Evolutionary conservation across 92 coral and sea anemone species (phyloP), one percentile per base, ranked within the genome.

Genomic region (Heliopora coerulea): DNA sequence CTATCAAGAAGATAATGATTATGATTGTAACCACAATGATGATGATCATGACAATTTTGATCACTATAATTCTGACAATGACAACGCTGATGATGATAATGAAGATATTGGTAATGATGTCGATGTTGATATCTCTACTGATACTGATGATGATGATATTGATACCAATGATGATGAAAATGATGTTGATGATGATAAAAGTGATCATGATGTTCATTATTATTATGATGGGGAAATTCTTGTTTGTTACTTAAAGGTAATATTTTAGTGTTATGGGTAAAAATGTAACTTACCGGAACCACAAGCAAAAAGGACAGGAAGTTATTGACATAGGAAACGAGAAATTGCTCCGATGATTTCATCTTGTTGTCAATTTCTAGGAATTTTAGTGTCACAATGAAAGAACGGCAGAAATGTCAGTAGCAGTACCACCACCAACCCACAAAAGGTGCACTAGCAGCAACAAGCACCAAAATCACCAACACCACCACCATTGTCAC

Each of bases 331-430:
- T 73, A 90, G 50, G 75, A 72, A 15, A 89, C 73, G 6, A 93
- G 87, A 78, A 74, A 93, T 6, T 96, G 86, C 65, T 93, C 98
- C 3, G 98, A 89, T 3, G 96, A 86, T 59, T 84, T 93, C 72
- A 82, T 65, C 74, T 92, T 92, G 88, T 84, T 83, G 80, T 92
- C 98, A 63, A 93, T 83, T 85, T 93, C 98, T 93, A 78, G 18
- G 41, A 81, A 19, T 52, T 18, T 56, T 0, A n/a, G 29, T 27
- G 3, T 1, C 0, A 18, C 28, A 13, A 18, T 37, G 46, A 27
- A 28, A 32, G 19, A 14, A 28, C 48, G 40, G 18, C 30, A 50
- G 13, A 15, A 19, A 23, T 14, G 4, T 10, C 21, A 25, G 33
- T 17, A 28, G 17, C 39, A 1, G 4, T 60, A 42, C 32, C 13